Percentiles rank a stretch among this genome's conserved stretches.
These are phyloP conservation scores for Alaudala cheleensis DNA, from an alignment of 2,113 vertebrate species.

Conservation along the genomic window DNA sequence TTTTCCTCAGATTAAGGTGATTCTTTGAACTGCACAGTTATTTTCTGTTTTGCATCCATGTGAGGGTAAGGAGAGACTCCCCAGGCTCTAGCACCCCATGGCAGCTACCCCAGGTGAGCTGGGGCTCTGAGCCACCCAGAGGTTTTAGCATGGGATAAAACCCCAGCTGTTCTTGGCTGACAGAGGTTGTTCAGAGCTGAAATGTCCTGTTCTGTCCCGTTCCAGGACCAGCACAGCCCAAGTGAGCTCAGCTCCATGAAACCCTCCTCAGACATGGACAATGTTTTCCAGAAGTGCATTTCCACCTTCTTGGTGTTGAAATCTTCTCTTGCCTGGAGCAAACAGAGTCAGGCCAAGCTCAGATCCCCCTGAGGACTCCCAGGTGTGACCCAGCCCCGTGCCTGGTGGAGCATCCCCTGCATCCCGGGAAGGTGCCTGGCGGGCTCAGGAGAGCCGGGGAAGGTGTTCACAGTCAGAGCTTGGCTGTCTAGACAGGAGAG, in stretches of 20 bases:
- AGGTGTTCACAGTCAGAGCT: constrained; percentile 20
- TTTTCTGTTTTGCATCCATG: background rate
- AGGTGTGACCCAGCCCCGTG: background rate
- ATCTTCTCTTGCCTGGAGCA: background rate
- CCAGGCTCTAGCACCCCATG: fast-evolving
- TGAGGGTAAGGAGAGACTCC: background rate
- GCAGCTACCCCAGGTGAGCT: background rate
- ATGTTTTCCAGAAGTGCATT: background rate
- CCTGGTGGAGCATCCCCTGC: background rate
- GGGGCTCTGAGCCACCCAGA: background rate
- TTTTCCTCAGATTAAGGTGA: background rate
- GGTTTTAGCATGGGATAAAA: background rate
- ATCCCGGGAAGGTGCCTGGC: background rate
- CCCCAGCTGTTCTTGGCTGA: background rate
- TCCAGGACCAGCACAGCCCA: background rate
- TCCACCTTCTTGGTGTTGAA: background rate
- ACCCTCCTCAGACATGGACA: background rate
- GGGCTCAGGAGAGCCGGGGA: background rate
- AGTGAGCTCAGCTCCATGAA: background rate
- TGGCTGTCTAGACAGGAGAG: constrained; percentile 49
- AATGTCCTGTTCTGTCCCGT: background rate
- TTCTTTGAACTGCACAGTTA: background rate
- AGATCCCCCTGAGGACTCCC: background rate
- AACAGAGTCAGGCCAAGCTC: background rate
- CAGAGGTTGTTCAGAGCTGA: background rate